These are phyloP conservation scores for Pachyramphus minor DNA, from an alignment of 2,113 vertebrate species.

Conservation along the genomic window DNA sequence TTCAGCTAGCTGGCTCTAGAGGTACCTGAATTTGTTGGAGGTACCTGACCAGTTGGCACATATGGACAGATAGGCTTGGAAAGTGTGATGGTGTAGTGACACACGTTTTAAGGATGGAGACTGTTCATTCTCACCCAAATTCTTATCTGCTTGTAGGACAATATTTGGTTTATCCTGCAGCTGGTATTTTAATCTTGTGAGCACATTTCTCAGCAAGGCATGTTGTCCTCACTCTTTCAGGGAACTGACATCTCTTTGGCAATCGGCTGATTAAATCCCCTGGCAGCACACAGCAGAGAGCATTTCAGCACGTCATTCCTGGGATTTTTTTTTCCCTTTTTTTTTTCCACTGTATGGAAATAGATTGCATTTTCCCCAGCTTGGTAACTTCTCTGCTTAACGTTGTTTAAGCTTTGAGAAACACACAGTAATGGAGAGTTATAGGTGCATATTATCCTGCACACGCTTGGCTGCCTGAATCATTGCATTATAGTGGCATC, in stretches of 20 bases:
- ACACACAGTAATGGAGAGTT: background rate
- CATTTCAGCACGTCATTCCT: slow-evolving; percentile 24
- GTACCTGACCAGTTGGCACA: background rate
- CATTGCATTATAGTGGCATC: background rate
- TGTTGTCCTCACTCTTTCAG: slow-evolving; percentile 49
- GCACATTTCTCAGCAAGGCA: slow-evolving; percentile 13
- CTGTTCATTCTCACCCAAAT: background rate
- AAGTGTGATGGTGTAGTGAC: background rate
- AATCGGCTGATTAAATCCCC: slow-evolving; percentile 51
- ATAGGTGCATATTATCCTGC: background rate
- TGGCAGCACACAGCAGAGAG: slow-evolving; percentile 30
- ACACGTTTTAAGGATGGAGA: background rate
- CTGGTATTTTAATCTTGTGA: slow-evolving; percentile 28
- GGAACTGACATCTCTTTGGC: slow-evolving; percentile 53
- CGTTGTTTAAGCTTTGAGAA: background rate
- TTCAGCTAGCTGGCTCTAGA: background rate
- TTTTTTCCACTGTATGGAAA: background rate
- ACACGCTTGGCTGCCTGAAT: background rate
- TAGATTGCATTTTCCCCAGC: background rate
- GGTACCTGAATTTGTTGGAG: background rate
- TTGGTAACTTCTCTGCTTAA: background rate
- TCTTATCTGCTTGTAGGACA: background rate
- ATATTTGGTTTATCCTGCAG: slow-evolving; percentile 7
- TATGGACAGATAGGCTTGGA: background rate
- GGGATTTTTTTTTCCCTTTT: background rate